Base-by-base conservation (phyloP, 2,888 invertebrate species). In the Tenthredo livida region DNA sequence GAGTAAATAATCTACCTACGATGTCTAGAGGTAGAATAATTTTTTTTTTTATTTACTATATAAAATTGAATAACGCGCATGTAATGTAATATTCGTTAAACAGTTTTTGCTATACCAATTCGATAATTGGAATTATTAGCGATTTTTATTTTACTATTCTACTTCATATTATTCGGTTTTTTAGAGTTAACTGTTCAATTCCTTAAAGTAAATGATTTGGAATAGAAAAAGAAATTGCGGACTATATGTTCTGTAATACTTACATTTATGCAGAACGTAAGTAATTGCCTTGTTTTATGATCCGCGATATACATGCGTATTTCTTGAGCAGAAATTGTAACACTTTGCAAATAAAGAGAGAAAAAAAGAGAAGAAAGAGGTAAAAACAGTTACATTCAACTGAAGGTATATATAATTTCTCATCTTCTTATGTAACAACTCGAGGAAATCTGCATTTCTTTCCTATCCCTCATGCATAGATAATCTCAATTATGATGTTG, bases 211-310 rank as follows among this genome's bases (percentile, higher is more conserved):
- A 61, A 25, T 25, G 25, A 67, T 15, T 67, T 67, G 33, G 0
- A 67, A 15, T 2, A 25, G 33, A 6, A 15, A 12, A 17, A 33
- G 9, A 67, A 67, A 29, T 33, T 10, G 15, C 17, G 10, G 5
- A 67, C 12, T 10, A 33, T 10, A 33, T 67, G 67, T n/a, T n/a
- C 0, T 17, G 4, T 3, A 2, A 65, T 65, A 33, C 29, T 0
- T 67, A 33, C 29, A 12, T 67, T 67, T 29, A 67, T 67, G 67
- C 29, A 6, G 33, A 67, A 67, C 67, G 29, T 15, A 12, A 33
- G 12, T 67, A 67, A 67, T 67, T 33, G 67, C 29, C 67, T 67
- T 29, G 67, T 67, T 67, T 67, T 33, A 67, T 33, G 67, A 33
- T 67, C 12, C 67, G 33, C 61, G 25, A 15, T 67, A 15, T 67